Base-by-base conservation (phyloP, 2,797 vertebrate genomes). In the Sternotherus odoratus region DNA sequence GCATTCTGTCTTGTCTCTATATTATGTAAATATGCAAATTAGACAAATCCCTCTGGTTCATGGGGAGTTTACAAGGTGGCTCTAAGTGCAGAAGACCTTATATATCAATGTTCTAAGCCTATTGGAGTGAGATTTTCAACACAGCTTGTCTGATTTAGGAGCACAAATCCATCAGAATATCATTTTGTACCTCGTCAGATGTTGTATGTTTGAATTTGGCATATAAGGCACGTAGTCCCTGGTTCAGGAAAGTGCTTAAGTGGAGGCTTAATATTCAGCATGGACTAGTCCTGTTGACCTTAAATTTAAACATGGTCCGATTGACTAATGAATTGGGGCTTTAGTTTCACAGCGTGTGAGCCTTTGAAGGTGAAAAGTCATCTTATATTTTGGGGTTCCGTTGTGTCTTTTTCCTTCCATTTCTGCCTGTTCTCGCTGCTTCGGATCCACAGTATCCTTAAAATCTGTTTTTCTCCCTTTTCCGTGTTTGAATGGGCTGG, bases 21-120 rank as follows among this genome's bases (percentile, higher is more conserved):
- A 66, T 49, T 79, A 87, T 77, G 46, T 90, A 69, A 86, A 81
- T 74, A 77, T 83, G 89, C 46, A 91, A 88, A 94, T 82, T 7
- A 90, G 87, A 36, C 84, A 11, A 57, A 72, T 91, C 87, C 46
- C 83, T 88, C 83, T 82, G 89, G 72, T 77, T 77, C 90, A 30
- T 79, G 85, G 36, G 86, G 28, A 24, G 11, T 92, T 87, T 87
- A 11, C 46, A 54, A 77, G 56, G 39, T n/a, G 46, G 79, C 21
- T 72, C 88, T 82, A 90, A 92, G n/a, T 92, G 87, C 54, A 56
- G 74, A 33, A 63, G 77, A 19, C 12, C 23, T 43, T 13, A 56
- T 8, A 5, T 13, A 2, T 77, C 80, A 69, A 85, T 46, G 63
- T 48, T 57, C 4, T 74, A 8, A 11, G 30, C 1, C 0, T 75